Conservation (phyloP, 1,140 invertebrate species). For the Drosophila willistoni region DNA sequence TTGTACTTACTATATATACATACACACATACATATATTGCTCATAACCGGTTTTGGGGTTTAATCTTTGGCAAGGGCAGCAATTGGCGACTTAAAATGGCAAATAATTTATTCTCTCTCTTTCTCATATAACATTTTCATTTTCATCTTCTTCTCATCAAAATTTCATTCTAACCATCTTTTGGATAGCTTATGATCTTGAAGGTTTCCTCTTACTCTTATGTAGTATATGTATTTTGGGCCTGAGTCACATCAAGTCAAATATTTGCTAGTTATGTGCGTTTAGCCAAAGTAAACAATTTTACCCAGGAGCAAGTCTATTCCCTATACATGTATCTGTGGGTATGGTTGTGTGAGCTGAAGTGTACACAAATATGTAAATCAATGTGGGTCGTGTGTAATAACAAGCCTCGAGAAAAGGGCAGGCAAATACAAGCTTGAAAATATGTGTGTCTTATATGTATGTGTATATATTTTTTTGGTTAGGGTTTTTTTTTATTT, state of each 20-base stretch:
- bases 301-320: constrained; percentile 42
- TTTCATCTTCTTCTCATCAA: constrained; percentile 48
- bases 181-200: constrained; percentile 42
- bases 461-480: neutral
- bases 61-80: constrained; percentile 15
- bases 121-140: constrained; percentile 1
- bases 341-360: constrained; percentile 44
- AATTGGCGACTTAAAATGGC: constrained; percentile 38
- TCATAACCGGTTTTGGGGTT: constrained; percentile 61
- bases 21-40: neutral
- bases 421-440: constrained; percentile 25
- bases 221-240: neutral
- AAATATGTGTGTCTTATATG: constrained; percentile 18
- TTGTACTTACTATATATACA: constrained; percentile 16
- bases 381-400: constrained; percentile 65
- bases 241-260: constrained; percentile 61
- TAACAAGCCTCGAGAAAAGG: constrained; percentile 48
- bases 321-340: constrained; percentile 6
- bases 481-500: neutral
- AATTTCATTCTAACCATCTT: constrained; percentile 70
- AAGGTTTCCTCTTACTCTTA: constrained; percentile 12
- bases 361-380: constrained; percentile 70
- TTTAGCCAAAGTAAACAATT: constrained; percentile 68
- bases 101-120: constrained; percentile 43
- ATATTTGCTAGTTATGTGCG: constrained; percentile 74